These are phyloP conservation scores for Typhlomys cinereus DNA, from an alignment of 2,113 vertebrate genomes.

Conservation along the genomic window DNA sequence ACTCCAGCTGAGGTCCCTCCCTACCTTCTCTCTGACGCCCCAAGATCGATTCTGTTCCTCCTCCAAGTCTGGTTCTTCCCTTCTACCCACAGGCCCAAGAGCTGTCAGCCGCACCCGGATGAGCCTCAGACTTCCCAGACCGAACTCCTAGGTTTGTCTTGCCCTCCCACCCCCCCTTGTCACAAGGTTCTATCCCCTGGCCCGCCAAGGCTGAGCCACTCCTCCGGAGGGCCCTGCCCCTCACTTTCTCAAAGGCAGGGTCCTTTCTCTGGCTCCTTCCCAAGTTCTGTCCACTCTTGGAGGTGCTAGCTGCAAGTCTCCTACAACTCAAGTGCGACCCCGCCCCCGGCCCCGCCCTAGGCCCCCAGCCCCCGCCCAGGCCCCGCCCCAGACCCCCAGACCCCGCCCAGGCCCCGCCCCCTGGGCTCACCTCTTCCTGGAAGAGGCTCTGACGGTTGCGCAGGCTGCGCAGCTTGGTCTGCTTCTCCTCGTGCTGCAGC, in stretches of 20 bases:
- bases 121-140: neutral
- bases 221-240: neutral
- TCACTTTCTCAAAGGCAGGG: accelerated
- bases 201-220: accelerated
- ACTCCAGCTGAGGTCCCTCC: neutral
- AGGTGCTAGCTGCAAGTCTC: no score
- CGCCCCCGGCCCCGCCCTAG: neutral
- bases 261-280: neutral
- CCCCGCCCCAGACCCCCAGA: neutral
- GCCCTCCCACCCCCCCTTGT: no score
- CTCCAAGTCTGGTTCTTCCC: neutral
- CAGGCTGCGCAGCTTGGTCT: conserved; percentile 93
- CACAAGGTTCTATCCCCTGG: accelerated
- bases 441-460: conserved; percentile 95
- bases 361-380: accelerated
- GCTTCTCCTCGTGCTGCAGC: conserved; percentile 95
- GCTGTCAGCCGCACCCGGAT: neutral
- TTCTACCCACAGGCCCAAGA: no score
- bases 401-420: accelerated
- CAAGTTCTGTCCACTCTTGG: no score
- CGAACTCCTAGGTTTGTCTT: neutral
- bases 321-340: no score
- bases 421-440: conserved; percentile 91
- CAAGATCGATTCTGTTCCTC: neutral
- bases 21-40: neutral